Evolutionary conservation across 2,888 invertebrate species (phyloP), one percentile per base, ranked within the genome.

Genomic region (Tethea ocularis): DNA sequence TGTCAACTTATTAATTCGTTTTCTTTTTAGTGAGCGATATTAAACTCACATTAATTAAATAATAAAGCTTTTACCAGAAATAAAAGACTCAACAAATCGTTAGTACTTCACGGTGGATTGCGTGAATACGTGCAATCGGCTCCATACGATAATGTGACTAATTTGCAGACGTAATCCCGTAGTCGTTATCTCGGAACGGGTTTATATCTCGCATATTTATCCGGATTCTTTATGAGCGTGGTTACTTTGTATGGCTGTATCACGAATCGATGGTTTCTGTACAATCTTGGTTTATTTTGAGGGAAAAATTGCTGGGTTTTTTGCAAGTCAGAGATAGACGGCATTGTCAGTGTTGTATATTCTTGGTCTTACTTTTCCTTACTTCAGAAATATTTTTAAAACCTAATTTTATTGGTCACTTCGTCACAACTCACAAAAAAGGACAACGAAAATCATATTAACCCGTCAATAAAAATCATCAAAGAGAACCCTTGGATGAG

Each of bases 151-250:
- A 63, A 63, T 63, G 61, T 51, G 20, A 24, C 59, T 62, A 61
- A 63, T 61, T 64, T 59, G 59, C 64, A 59, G 53, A 61, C 57
- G 56, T 54, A 55, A 61, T 63, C 38, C 57, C 36, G 22, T 33
- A 8, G 58, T 67, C 64, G 67, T 67, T 64, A 63, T 29, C 46
- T 15, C 41, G 29, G 54, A 60, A 61, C 59, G 38, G 29, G 61
- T 57, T 56, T 59, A 56, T 55, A 58, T 51, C 56, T 62, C 53
- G 24, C 13, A 41, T 33, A 62, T 59, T 57, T 62, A 56, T 62
- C 53, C 46, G 13, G 22, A 22, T 59, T 57, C 20, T 23, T 26
- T 33, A 51, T 38, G 17, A 36, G 36, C 11, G 11, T 26, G 53
- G 20, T 46, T 46, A 46, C 17, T 46, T 46, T 17, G 41, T 46